Evolutionary conservation across 2,113 vertebrate genomes (phyloP).

Genomic region (Oceanodroma tethys): DNA sequence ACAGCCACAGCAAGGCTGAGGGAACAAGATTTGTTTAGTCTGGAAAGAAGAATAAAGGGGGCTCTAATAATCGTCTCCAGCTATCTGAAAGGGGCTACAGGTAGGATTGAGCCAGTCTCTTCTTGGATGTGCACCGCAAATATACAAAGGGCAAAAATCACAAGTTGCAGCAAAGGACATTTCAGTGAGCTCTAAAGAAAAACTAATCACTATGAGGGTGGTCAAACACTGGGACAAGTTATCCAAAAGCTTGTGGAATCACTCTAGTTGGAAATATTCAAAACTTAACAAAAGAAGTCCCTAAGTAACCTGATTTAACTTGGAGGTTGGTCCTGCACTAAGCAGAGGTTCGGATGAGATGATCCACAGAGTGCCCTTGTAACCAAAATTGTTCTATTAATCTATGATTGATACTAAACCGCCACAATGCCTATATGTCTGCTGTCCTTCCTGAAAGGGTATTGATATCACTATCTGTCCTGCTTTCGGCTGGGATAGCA

Average conservation of each 20-base stretch:
- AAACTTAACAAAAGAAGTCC: neutral
- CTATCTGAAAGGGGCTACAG: neutral
- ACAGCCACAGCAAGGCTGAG: neutral
- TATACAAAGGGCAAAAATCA: neutral
- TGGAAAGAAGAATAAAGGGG: neutral
- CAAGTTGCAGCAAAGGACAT: neutral
- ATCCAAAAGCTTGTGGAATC: neutral
- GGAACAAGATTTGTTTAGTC: neutral
- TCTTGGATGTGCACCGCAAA: neutral
- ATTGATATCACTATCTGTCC: neutral
- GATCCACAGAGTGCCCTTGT: neutral
- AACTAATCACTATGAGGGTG: neutral
- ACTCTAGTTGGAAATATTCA: neutral
- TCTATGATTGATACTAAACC: neutral
- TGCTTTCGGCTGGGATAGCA: no score
- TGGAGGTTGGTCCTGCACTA: neutral
- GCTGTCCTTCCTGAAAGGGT: neutral
- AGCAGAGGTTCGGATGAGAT: neutral
- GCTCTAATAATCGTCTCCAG: neutral
- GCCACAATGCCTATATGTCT: neutral
- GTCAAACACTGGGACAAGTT: neutral
- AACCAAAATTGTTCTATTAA: neutral
- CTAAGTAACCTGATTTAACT: neutral
- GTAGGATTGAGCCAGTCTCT: neutral
- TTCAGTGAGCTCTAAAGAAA: neutral